A percentile compares a stretch with the other conserved stretches of the same genome.
phyloP scores from a whole-genome alignment of 2,888 invertebrate species.

The Pheosia gnoma region DNA sequence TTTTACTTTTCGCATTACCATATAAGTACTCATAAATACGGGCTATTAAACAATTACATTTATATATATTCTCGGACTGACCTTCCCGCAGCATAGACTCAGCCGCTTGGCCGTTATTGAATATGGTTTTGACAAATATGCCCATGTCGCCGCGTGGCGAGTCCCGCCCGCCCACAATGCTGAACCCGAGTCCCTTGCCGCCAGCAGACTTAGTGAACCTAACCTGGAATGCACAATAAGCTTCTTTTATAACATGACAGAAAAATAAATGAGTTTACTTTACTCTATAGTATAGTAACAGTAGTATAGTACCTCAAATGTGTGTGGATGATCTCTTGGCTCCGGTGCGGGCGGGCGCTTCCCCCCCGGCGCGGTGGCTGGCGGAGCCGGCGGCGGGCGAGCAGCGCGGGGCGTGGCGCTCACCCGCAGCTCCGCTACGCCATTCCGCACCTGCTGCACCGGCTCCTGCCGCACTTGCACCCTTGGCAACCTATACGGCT shows the following conservation, averaged over 20 bases:
- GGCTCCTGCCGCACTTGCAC: conserved; percentile 72
- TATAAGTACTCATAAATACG: too few species aligned
- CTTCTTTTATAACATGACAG: neutral
- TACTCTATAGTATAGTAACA: too few species aligned
- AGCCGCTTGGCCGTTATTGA: conserved; percentile 93
- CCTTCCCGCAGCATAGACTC: conserved; percentile 93
- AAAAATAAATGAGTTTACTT: too few species aligned
- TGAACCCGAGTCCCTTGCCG: conserved; percentile 93
- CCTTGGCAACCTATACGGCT: conserved; percentile 73
- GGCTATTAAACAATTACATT: too few species aligned
- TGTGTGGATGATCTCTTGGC: conserved; percentile 71
- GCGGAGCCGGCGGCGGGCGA: conserved; percentile 71
- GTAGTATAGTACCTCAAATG: conserved; percentile 65
- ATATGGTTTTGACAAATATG: conserved; percentile 94
- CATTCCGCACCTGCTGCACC: conserved; percentile 70
- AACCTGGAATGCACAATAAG: conserved; percentile 65
- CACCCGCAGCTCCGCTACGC: conserved; percentile 73
- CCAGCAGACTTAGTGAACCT: conserved; percentile 92
- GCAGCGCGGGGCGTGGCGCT: conserved; percentile 72
- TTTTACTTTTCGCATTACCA: too few species aligned
- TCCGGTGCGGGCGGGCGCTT: conserved; percentile 76
- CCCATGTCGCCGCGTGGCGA: conserved; percentile 94
- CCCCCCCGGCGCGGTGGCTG: conserved; percentile 43
- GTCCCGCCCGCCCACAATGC: conserved; percentile 94
- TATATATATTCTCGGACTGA: conserved; percentile 51